Base-by-base conservation (phyloP, 1,140 invertebrate species). In the Helicoverpa armigera region DNA sequence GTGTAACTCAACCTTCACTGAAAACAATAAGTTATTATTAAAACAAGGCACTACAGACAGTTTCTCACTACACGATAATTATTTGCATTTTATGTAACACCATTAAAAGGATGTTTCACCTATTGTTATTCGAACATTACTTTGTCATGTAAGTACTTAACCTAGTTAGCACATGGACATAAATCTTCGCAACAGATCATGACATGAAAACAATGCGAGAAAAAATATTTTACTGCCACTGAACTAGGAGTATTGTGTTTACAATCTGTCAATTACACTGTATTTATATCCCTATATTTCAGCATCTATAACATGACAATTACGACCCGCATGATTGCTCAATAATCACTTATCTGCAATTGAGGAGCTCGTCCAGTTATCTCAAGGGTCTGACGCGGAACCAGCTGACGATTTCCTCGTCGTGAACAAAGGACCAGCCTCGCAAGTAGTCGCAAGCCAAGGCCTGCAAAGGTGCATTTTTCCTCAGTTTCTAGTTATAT, bases 351-450 rank as follows among this genome's bases (percentile, higher is more conserved):
- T 69, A 51, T 51, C 48, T 18, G 14, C 35, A 53, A 54, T 54
- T 53, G 23, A 16, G 9, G 69, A 72, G 69, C 54, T 72, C 29
- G 53, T 13, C 18, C 69, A 54, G 18, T 23, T 54, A 29, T 54
- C 69, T 50, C 65, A 0, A 13, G 65, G 16, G 43, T 31, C 18
- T 13, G 18, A 72, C 50, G 23, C 69, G 69, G 69, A 72, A 72
- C 50, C 50, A 70, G 48, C 13, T 53, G 35, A 50, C 43, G 11
- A 12, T 50, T 69, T 69, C 65, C 65, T 72, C 23, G 14, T 29
- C 23, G 31, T 7, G 31, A 72, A 72, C 69, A 72, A 72, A 72
- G 65, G 12, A 53, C 23, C n/a, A 31, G 50, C 69, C 69, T 72
- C 54, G 69, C 65, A 12, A 16, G 5, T 10, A 43, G 11, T 72